Evolutionary conservation across 2,113 vertebrate species (phyloP), one percentile per base, ranked within the genome.

Genomic region (Panthera uncia): DNA sequence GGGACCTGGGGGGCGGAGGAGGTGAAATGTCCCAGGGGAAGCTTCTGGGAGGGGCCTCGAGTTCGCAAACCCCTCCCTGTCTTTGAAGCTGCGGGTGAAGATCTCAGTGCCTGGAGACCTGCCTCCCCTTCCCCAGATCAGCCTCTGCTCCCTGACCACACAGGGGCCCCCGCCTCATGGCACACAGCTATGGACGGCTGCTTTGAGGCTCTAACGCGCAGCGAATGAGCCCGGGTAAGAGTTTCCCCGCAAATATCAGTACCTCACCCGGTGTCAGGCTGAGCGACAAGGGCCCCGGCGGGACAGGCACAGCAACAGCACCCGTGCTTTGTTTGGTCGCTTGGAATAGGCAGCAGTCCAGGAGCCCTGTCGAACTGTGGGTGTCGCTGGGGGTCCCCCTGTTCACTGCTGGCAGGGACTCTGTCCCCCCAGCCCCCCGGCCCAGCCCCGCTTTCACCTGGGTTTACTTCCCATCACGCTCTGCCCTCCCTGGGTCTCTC

Each of bases 261-360:
- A 15, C 76, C 38, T 52, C 33, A 36, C 38, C 31, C 1, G 5
- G 55, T 29, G 11, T 12, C 36, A 1, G 13, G 50, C 33, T 1
- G 52, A 41, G 38, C 1, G 4, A 14, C 11, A 4, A 11, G 25
- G 41, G 31, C 36, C 29, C 31, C 10, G 0, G 14, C 1, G 15
- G 31, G 31, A 41, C 38, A 29, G 31, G 4, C 3, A 31, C 4
- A 7, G 19, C 33, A 52, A 52, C 61, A 21, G 76, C 10, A 5
- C 7, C n/a, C 1, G 45, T 0, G 1, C 19, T 74, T 61, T 27
- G 33, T 31, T 36, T 2, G 48, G 89, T 7, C 27, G 27, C 33
- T 33, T 18, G 5, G 31, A 36, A 5, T 6, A 19, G 23, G 21
- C 31, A 29, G 21, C 14, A 9, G 3, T 33, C 19, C 31, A 11